A percentile compares a stretch with the other conserved stretches of the same genome.
Evolutionary conservation across 2,113 vertebrate species (phyloP).

Genomic region (Rhizomys pruinosus): DNA sequence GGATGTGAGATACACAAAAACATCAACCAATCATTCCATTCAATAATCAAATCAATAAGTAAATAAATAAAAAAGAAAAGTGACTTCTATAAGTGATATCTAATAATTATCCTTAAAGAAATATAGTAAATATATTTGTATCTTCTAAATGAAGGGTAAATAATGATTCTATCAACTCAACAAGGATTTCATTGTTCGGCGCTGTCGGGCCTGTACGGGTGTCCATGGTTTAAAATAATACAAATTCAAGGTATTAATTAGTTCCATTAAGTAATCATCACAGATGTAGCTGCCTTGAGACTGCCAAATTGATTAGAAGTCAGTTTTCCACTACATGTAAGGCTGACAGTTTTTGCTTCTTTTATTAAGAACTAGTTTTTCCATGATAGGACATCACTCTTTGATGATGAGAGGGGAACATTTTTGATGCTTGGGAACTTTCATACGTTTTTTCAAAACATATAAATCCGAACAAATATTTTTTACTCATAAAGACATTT

Average conservation of each 20-base stretch:
- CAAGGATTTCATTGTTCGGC: conserved; percentile 25
- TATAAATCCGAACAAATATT: background rate
- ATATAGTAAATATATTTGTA: conserved; percentile 12
- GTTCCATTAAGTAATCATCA: conserved; percentile 73
- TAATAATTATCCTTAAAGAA: conserved; percentile 45
- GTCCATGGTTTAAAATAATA: conserved; percentile 66
- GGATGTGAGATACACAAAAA: too few species aligned
- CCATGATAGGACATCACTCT: background rate
- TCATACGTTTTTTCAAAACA: background rate
- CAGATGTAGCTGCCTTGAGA: conserved; percentile 76
- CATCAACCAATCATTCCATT: too few species aligned
- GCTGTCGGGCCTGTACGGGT: conserved; percentile 52
- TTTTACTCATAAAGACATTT: background rate
- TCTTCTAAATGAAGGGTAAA: conserved; percentile 50
- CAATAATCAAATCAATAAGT: too few species aligned
- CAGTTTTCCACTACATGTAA: conserved; percentile 60
- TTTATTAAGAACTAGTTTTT: conserved; percentile 49
- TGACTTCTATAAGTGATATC: background rate
- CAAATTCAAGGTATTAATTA: conserved; percentile 68
- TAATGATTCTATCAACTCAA: conserved; percentile 43
- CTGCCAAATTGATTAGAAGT: conserved; percentile 71
- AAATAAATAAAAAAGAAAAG: too few species aligned
- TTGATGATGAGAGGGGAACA: background rate
- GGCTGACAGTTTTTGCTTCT: conserved; percentile 58
- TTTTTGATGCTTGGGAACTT: background rate